Conservation (phyloP, 2,797 vertebrate genomes). For the Eurystomus glaucurus region DNA sequence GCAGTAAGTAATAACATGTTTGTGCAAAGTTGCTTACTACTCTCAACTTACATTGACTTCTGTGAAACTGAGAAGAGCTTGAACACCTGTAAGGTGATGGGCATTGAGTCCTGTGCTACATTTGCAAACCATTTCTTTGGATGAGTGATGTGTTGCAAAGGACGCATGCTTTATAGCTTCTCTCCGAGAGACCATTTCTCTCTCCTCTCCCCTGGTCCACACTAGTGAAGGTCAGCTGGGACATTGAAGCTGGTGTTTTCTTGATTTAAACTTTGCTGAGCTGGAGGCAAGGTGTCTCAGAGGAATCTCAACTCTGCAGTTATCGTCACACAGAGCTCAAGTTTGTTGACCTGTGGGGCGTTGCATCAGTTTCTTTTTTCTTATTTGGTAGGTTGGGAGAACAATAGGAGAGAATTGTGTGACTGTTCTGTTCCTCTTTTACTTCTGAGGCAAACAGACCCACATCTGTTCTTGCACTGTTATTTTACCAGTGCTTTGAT, state of each 20-base stretch:
- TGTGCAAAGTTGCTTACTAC: background rate
- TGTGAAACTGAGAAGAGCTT: background rate
- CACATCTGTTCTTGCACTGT: background rate
- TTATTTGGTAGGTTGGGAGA: background rate
- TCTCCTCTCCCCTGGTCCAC: background rate
- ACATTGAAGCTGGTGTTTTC: conserved; percentile 18
- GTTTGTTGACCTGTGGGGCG: conserved; percentile 58
- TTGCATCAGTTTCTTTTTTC: conserved; percentile 35
- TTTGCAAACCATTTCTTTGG: background rate
- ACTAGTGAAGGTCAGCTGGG: conserved; percentile 26
- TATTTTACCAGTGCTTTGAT: background rate
- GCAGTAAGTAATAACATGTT: background rate
- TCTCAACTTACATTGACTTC: background rate
- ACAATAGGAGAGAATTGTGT: background rate
- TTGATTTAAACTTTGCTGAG: conserved; percentile 66
- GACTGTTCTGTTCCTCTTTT: background rate
- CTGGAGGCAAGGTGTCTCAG: conserved; percentile 40
- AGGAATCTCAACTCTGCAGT: conserved; percentile 39
- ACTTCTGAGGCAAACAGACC: background rate
- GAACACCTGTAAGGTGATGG: background rate
- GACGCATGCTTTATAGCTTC: background rate
- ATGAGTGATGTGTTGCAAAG: background rate
- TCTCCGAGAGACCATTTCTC: background rate
- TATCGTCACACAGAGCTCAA: conserved; percentile 34
- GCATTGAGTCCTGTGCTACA: background rate